Base-by-base conservation (phyloP, 2,888 invertebrate species). In the Linhomoeus sp. region DNA sequence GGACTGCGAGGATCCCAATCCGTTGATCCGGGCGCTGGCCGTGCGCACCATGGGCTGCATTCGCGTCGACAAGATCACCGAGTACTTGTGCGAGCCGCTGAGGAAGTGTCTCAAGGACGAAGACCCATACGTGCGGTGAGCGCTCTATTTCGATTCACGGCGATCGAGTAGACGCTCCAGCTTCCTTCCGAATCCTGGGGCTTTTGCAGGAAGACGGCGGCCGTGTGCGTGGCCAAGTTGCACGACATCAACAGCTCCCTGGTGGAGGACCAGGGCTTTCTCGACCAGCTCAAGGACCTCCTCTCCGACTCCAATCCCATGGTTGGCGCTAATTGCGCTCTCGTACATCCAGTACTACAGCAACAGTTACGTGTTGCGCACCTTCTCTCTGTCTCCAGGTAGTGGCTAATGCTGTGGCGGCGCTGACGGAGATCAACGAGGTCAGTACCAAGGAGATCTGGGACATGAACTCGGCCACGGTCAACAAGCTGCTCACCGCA, bases 1-100 rank as follows among this genome's bases (percentile, higher is more conserved):
- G 86, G 97, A 97, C 71, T 97, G 97, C 71, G 94, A 97, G 73
- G 97, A 97, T 70, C 87, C 92, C 15, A 99, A 99, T 73, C 97
- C 97, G 29, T 72, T 97, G 65, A 97, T 99, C 65, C 77, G 97
- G 55, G 97, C 97, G 1, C 71, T 99, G 63, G 97, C 97, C 35
- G 97, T 97, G 29, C 75, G 97, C 49, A 97, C 97, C 20, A 97
- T 97, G 97, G 97, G 97, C 46, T 99, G 97, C 67, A 97, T 97
- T 64, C 77, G 97, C 17, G 97, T 97, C 47, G 97, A 97, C 72
- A 97, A 97, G 73, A 97, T 99, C 61, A 97, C 97, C 0, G 97
- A 97, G 71, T 97, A 97, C 69, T 73, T 97, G 39, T 97, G 97
- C 67, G 94, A 97, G 65, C 97, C 97, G 0, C 71, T 99, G 56